Percentiles rank a stretch among this genome's conserved stretches.
These are phyloP conservation scores for Brachionichthys hirsutus DNA, from an alignment of 2,113 vertebrate genomes.

Conservation along the genomic window DNA sequence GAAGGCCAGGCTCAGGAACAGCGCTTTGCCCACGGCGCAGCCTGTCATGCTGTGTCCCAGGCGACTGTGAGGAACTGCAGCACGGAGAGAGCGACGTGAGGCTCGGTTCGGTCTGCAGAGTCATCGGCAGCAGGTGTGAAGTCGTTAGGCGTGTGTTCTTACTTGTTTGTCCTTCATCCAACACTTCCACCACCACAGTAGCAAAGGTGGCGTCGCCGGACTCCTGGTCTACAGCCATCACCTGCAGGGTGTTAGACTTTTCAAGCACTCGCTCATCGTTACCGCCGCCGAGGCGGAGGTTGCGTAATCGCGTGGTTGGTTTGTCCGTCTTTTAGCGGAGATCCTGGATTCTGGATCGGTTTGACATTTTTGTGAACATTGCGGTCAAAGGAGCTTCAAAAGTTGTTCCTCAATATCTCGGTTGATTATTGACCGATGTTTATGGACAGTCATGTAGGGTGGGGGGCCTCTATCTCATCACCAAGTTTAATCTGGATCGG, in stretches of 20 bases:
- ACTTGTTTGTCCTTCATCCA: slow-evolving; percentile 76
- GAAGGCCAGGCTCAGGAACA: slow-evolving; percentile 62
- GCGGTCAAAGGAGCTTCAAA: no score
- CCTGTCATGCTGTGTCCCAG: slow-evolving; percentile 41
- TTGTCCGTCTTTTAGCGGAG: not conserved
- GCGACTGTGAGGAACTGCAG: slow-evolving; percentile 63
- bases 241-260: slow-evolving; percentile 43
- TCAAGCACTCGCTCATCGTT: not conserved
- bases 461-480: no score
- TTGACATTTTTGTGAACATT: no score
- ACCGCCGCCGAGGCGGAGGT: no score
- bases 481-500: no score
- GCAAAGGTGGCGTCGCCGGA: slow-evolving; percentile 69
- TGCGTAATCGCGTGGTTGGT: no score
- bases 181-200: slow-evolving; percentile 71
- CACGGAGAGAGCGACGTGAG: not conserved
- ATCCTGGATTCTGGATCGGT: no score
- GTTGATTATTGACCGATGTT: no score
- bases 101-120: not conserved
- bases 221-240: slow-evolving; percentile 67
- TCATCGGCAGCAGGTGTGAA: not conserved
- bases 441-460: no score
- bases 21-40: slow-evolving; percentile 56
- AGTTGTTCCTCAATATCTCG: no score
- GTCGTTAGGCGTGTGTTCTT: slow-evolving; percentile 17